Conservation (phyloP, 2,888 invertebrate species). For the Odontocerum albicorne region DNA sequence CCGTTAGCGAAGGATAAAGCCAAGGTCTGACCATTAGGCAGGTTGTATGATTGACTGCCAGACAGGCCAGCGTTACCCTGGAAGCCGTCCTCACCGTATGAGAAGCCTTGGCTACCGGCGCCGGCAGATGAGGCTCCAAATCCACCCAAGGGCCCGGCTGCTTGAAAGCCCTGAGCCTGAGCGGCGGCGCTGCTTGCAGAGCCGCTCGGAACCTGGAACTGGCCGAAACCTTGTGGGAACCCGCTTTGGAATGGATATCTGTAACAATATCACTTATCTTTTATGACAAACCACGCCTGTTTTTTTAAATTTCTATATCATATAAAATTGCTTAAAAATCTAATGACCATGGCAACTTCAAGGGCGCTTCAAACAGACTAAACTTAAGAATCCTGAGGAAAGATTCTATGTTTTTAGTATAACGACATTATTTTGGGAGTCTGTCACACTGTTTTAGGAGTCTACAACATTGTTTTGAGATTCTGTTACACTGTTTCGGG, state of each 20-base stretch:
- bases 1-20: conserved; percentile 45
- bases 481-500: no score
- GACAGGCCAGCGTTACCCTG: conserved; percentile 43
- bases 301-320: no score
- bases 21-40: conserved; percentile 48
- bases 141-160: conserved; percentile 31
- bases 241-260: conserved; percentile 13
- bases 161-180: conserved; percentile 36
- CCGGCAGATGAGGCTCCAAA: conserved; percentile 47
- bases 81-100: conserved; percentile 40
- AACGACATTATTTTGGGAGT: no score
- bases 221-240: conserved; percentile 23
- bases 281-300: no score
- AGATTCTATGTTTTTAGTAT: no score
- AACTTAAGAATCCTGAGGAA: no score
- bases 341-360: no score
- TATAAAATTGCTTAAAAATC: no score
- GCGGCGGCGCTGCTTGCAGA: conserved; percentile 35
- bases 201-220: conserved; percentile 24
- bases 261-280: no score
- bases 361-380: no score
- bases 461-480: no score
- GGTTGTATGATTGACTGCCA: conserved; percentile 44
- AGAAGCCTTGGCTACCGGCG: conserved; percentile 44
- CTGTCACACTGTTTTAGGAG: no score